A percentile compares a stretch with the other conserved stretches of the same genome.
Conservation (phyloP, 2,797 vertebrate species). For the Nyctalus aviator region DNA sequence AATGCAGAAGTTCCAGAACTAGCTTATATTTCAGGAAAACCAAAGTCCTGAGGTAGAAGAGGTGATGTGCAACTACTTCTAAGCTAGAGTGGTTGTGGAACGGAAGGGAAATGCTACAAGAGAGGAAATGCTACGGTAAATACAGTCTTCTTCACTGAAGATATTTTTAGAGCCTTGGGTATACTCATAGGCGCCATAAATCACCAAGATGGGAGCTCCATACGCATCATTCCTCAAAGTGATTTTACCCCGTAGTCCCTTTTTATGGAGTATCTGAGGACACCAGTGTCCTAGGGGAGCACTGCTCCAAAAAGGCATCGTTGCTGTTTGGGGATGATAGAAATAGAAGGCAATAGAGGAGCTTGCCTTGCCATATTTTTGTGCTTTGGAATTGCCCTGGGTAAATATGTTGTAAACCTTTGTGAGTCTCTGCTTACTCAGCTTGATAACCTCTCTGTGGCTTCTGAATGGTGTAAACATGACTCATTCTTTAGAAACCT, state of each 20-base stretch:
- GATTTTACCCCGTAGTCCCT: neutral
- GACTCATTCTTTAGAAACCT: conserved; percentile 71
- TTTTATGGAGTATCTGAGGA: neutral
- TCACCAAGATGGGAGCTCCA: neutral
- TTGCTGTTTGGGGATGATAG: neutral
- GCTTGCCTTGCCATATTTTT: conserved; percentile 2
- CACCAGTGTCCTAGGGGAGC: neutral
- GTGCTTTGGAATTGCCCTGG: conserved; percentile 48
- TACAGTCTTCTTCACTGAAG: neutral
- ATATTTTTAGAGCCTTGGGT: conserved; percentile 4
- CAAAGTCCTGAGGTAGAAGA: too few species aligned
- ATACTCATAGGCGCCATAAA: neutral
- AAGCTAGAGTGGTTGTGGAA: neutral
- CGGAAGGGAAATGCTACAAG: neutral
- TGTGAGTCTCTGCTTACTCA: conserved; percentile 50
- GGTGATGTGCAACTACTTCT: neutral
- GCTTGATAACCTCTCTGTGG: conserved; percentile 35
- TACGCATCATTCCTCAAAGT: neutral
- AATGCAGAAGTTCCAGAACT: neutral
- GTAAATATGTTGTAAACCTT: conserved; percentile 53
- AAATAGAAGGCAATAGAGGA: neutral
- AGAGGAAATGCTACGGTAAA: neutral
- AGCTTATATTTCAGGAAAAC: neutral
- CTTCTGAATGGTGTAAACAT: conserved; percentile 67
- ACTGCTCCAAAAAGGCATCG: neutral